A percentile compares a stretch with the other conserved stretches of the same genome.
Conservation (phyloP, 2,888 invertebrate genomes). For the Athetis lepigone region DNA sequence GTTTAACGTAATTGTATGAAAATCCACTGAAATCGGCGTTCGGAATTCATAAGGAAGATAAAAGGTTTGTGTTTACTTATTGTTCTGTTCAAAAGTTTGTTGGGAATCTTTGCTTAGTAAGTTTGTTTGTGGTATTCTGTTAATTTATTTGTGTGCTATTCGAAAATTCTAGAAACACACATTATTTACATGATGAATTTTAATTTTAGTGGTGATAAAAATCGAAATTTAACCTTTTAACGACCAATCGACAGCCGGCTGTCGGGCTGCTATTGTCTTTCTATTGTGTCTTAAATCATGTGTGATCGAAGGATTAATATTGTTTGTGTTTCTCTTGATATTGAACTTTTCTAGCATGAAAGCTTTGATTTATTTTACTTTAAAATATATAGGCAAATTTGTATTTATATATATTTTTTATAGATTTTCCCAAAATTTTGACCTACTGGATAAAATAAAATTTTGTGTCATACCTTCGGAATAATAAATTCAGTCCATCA, state of each 20-base stretch:
- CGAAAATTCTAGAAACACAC: no score
- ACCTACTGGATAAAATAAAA: not conserved
- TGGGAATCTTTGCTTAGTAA: slow-evolving; percentile 15
- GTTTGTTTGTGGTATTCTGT: not conserved
- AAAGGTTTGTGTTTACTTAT: slow-evolving; percentile 50
- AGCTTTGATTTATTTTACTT: not conserved
- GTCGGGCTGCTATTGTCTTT: no score
- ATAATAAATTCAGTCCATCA: not conserved
- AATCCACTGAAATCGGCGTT: slow-evolving; percentile 4
- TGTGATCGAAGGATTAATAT: no score
- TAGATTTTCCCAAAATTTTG: not conserved
- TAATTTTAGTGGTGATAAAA: no score
- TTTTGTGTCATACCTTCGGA: not conserved
- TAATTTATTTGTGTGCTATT: not conserved
- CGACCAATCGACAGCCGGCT: no score
- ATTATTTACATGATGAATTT: no score
- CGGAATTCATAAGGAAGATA: slow-evolving; percentile 6
- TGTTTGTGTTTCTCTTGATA: not conserved
- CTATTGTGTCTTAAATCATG: no score
- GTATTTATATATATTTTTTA: not conserved
- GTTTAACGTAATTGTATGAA: not conserved
- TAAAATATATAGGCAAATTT: not conserved
- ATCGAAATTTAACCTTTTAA: no score
- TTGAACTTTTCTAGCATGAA: not conserved
- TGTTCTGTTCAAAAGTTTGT: slow-evolving; percentile 33